Conservation (phyloP, 2,113 vertebrate genomes). For the Laticauda laticaudata region DNA sequence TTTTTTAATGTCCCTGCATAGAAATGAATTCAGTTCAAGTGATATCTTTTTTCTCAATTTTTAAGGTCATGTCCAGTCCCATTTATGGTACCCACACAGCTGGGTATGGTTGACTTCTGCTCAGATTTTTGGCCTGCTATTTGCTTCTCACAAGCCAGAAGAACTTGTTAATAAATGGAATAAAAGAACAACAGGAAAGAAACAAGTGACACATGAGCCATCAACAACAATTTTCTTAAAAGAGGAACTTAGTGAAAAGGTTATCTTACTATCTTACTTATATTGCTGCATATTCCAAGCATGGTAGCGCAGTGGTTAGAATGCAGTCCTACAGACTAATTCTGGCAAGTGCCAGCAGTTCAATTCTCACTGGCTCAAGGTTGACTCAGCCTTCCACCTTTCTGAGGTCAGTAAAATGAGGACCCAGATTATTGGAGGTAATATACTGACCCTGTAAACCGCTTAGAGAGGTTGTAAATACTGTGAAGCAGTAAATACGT, state of each 20-base stretch:
- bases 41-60: not conserved
- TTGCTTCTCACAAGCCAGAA: constrained; percentile 84
- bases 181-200: constrained; percentile 47
- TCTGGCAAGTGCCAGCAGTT: not conserved
- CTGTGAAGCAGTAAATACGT: not conserved
- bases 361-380: not conserved
- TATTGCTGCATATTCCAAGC: not conserved
- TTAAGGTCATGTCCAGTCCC: constrained; percentile 83
- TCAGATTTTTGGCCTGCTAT: constrained; percentile 91
- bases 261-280: constrained; percentile 35
- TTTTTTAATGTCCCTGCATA: not conserved
- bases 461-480: not conserved
- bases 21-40: not conserved
- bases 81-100: constrained; percentile 89
- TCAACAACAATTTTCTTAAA: constrained; percentile 74
- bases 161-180: constrained; percentile 79
- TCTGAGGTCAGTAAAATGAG: not conserved
- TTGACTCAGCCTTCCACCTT: not conserved
- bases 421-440: not conserved
- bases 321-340: not conserved
- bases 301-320: not conserved
- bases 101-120: constrained; percentile 96
- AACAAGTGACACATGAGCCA: constrained; percentile 48
- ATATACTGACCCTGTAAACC: not conserved
- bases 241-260: constrained; percentile 82